Base-by-base conservation (phyloP, 2,113 vertebrate species). In the Seriola dumerili region DNA sequence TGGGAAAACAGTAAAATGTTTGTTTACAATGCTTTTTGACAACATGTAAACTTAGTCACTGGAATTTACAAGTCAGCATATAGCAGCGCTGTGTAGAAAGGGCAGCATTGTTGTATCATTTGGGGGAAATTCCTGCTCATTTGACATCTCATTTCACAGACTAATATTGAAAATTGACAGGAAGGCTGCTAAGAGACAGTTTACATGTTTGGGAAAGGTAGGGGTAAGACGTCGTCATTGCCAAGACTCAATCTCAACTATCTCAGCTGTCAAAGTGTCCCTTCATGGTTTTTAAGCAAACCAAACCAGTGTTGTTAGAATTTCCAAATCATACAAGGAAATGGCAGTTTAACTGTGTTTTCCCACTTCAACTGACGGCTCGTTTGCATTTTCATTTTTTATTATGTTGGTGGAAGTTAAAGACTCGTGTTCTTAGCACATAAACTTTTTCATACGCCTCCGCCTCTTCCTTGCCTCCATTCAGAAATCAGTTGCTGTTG, bases 71-170 rank as follows among this genome's bases (percentile, higher is more conserved):
- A 58, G 67, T 16, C 13, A 4, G 50, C 5, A 19, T 63, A 74
- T 52, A 54, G 25, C 84, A 29, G 50, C 63, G 36, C 42, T 10
- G 44, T 4, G 21, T 23, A 17, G 1, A 12, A 78, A 68, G 42
- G 46, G 48, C 64, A 2, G 4, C n/a, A 52, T 32, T 66, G 17
- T 40, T 40, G 42, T 65, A 50, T 69, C 12, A 29, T 85, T 88
- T 73, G 58, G 71, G 88, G 92, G 90, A 83, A 91, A 88, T 93
- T 93, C 90, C 88, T 89, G 69, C 23, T 78, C 75, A 48, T 87
- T 74, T 86, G 84, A 87, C 81, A 82, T 91, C 86, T 91, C 70
- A 54, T 63, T 83, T 86, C 83, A 67, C 78, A 32, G 44, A 78
- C 75, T 72, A 54, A 78, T 81, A 59, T 71, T 85, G 40, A 87